These are phyloP conservation scores for Podarcis siculus DNA, from an alignment of 2,797 vertebrate genomes.

Conservation along the genomic window DNA sequence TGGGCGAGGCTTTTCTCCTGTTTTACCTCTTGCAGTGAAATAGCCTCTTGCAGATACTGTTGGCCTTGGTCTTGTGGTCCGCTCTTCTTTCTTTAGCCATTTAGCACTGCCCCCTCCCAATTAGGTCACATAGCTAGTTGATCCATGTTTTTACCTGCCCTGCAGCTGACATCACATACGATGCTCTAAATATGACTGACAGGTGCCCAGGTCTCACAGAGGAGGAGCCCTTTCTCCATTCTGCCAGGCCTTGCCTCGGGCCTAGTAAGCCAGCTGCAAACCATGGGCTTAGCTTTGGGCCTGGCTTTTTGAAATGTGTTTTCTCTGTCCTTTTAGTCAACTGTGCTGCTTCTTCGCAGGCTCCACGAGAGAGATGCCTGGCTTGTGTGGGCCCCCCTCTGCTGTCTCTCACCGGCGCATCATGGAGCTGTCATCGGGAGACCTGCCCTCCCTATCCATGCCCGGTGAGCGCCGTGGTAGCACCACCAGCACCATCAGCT, in stretches of 20 bases:
- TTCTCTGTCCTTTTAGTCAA: background rate
- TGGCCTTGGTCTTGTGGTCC: background rate
- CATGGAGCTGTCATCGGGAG: slow-evolving; percentile 82
- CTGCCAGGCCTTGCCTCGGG: background rate
- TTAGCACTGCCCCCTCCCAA: background rate
- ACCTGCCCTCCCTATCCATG: slow-evolving; percentile 70
- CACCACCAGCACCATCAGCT: slow-evolving; percentile 92
- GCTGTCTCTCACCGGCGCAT: slow-evolving; percentile 83
- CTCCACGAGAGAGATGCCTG: slow-evolving; percentile 76
- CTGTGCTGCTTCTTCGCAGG: slow-evolving; percentile 46
- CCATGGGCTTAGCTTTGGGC: background rate
- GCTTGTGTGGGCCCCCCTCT: slow-evolving; percentile 78
- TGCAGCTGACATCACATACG: too few relatives aligned
- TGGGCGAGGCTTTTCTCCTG: too few relatives aligned
- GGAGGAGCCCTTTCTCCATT: background rate
- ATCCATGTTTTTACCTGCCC: too few relatives aligned
- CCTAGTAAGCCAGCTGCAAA: background rate
- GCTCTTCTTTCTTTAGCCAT: background rate
- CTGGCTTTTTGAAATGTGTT: background rate
- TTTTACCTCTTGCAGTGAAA: too few relatives aligned
- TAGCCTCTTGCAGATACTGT: background rate
- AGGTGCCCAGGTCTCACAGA: background rate
- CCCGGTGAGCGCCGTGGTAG: slow-evolving; percentile 88
- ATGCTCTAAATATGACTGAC: background rate
- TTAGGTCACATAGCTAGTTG: too few relatives aligned